A percentile compares a stretch with the other conserved stretches of the same genome.
Evolutionary conservation across 1,140 invertebrate species (phyloP).

Genomic region (Drosophila orena): DNA sequence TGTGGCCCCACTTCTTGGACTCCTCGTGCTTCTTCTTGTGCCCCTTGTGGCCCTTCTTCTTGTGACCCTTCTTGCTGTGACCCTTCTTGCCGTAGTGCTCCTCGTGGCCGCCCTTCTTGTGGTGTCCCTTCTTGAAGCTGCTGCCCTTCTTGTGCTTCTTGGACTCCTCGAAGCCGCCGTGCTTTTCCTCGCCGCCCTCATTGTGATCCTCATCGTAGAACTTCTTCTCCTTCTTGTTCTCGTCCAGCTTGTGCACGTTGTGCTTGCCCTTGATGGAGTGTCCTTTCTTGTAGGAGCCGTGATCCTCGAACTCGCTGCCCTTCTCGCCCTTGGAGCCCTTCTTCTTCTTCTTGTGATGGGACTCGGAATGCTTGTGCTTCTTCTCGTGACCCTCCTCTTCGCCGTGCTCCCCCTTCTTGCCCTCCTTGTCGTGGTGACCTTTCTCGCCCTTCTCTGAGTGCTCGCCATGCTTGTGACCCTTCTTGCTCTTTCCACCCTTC

Average conservation of each 20-base stretch:
- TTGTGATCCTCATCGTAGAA: conserved; percentile 93
- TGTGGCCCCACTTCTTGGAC: conserved; percentile 88
- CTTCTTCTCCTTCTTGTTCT: conserved; percentile 93
- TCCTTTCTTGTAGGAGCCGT: conserved; percentile 90
- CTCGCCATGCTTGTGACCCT: conserved; percentile 76
- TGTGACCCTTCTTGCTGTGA: conserved; percentile 89
- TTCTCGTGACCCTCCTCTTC: conserved; percentile 91
- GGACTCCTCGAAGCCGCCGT: conserved; percentile 89
- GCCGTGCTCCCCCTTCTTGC: conserved; percentile 89
- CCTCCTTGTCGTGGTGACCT: conserved; percentile 90
- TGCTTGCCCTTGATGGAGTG: conserved; percentile 92
- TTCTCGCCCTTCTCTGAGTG: conserved; percentile 86
- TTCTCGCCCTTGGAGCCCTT: conserved; percentile 91
- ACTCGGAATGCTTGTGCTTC: conserved; percentile 90
- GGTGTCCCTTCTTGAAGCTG: conserved; percentile 89
- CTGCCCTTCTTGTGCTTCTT: conserved; percentile 89
- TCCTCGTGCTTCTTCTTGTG: conserved; percentile 89
- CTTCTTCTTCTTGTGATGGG: conserved; percentile 90
- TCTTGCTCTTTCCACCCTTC: conserved; percentile 87
- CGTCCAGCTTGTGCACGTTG: conserved; percentile 91
- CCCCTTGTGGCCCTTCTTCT: conserved; percentile 87
- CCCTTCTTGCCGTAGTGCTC: conserved; percentile 91
- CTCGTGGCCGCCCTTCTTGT: conserved; percentile 89
- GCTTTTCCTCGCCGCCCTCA: conserved; percentile 89
- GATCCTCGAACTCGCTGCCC: conserved; percentile 87